Base-by-base conservation (phyloP, 1,140 invertebrate species). In the Papilio glaucus region DNA sequence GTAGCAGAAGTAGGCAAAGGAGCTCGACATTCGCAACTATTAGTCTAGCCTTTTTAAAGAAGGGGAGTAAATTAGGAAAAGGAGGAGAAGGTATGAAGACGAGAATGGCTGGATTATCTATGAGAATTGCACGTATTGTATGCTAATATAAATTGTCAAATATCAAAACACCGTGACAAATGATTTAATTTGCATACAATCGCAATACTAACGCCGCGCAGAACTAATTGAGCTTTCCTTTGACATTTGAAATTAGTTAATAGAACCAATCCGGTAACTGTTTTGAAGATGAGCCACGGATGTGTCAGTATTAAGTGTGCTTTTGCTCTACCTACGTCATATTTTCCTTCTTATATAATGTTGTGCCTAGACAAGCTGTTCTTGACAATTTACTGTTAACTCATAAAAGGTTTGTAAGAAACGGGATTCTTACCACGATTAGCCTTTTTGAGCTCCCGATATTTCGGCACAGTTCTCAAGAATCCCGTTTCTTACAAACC, bases 81-180 rank as follows among this genome's bases (percentile, higher is more conserved):
- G n/a, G n/a, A n/a, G n/a, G n/a, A n/a, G n/a, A n/a, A n/a, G n/a
- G n/a, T n/a, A n/a, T n/a, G n/a, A n/a, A n/a, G n/a, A n/a, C n/a
- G n/a, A n/a, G n/a, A n/a, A 10, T n/a, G 4, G 15, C 10, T 10
- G 12, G 4, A 24, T 26, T 53, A 24, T 53, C 8, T 24, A 53
- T 24, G 10, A 53, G 18, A 57, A 57, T 57, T 24, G 21, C 49
- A 12, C n/a, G 10, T 57, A 57, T 57, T 57, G 49, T 57, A 57
- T 57, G 49, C 12, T 57, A 57, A 57, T 57, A 26, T 24, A 57
- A 57, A 57, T 57, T 57, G 49, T 10, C 21, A 57, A 57, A 57
- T 57, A 57, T 12, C 49, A 57, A 57, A 57, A 57, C 49, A 24
- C 49, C 24, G 24, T 57, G 24, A 53, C 49, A 53, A 53, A 53